Percentiles rank a stretch among this genome's conserved stretches.
Conservation (phyloP, 2,888 invertebrate genomes). For the Mesopsocus fuscifrons region DNA sequence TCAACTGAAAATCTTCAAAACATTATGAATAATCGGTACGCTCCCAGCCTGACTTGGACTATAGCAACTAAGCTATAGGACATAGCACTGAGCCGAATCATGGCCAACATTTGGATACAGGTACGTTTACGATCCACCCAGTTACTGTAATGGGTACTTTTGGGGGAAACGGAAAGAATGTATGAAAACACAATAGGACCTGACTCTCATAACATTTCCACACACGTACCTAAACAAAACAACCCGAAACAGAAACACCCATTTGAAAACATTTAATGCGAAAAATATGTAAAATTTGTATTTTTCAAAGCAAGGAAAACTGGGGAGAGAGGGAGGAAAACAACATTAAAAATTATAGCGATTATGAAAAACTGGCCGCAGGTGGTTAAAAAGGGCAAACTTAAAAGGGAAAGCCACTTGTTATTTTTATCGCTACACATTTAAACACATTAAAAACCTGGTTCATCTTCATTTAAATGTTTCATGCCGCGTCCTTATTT, state of each 20-base stretch:
- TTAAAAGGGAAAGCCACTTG: slow-evolving; percentile 1
- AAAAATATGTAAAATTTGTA: neutral
- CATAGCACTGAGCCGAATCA: no score
- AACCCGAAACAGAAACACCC: neutral
- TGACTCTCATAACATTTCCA: no score
- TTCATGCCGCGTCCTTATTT: no score
- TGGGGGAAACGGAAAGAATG: no score
- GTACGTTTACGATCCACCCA: no score
- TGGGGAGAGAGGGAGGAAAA: slow-evolving; percentile 2
- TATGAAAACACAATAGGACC: no score
- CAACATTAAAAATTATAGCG: neutral
- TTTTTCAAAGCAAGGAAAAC: neutral
- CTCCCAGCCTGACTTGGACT: no score
- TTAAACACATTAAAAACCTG: slow-evolving; percentile 5
- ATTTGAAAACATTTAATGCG: neutral
- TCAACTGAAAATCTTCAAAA: no score
- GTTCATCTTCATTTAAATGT: slow-evolving; percentile 5
- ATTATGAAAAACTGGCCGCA: slow-evolving; percentile 1
- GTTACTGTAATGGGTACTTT: no score
- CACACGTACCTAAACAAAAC: neutral
- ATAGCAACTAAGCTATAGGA: no score
- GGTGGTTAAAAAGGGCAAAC: slow-evolving; percentile 2
- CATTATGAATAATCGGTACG: no score
- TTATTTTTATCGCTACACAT: slow-evolving; percentile 6
- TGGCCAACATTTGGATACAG: no score